These are phyloP conservation scores for Calephelis virginiensis DNA, from an alignment of 1,140 invertebrate genomes.

Conservation along the genomic window DNA sequence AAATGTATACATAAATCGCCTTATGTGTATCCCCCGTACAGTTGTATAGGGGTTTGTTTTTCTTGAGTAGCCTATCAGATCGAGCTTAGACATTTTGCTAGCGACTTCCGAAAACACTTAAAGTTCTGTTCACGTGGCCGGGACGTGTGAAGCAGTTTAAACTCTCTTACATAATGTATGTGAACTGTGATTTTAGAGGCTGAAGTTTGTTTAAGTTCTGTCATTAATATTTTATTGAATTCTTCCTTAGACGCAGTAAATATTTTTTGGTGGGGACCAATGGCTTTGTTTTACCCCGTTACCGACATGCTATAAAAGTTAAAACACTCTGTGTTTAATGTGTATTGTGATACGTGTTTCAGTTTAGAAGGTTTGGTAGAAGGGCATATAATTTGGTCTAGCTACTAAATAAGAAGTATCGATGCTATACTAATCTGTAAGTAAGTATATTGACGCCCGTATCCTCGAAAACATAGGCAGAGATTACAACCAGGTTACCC, in stretches of 20 bases:
- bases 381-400: no score
- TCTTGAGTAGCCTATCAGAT: neutral
- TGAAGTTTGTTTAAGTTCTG: neutral
- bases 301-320: no score
- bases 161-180: slow-evolving; percentile 5
- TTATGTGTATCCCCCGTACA: neutral
- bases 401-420: no score
- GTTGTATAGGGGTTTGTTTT: neutral
- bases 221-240: neutral
- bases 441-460: no score
- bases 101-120: slow-evolving; percentile 6
- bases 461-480: no score
- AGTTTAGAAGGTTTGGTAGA: no score
- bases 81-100: neutral
- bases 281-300: neutral
- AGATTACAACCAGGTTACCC: no score
- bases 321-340: no score
- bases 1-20: neutral
- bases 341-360: no score
- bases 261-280: neutral
- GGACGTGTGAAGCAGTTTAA: slow-evolving; percentile 13
- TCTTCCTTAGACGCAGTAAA: neutral
- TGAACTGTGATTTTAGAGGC: slow-evolving; percentile 4
- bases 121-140: slow-evolving; percentile 6
- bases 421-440: no score